phyloP scores from a whole-genome alignment of 2,797 vertebrate genomes.

The Epinephelus malabaricus region DNA sequence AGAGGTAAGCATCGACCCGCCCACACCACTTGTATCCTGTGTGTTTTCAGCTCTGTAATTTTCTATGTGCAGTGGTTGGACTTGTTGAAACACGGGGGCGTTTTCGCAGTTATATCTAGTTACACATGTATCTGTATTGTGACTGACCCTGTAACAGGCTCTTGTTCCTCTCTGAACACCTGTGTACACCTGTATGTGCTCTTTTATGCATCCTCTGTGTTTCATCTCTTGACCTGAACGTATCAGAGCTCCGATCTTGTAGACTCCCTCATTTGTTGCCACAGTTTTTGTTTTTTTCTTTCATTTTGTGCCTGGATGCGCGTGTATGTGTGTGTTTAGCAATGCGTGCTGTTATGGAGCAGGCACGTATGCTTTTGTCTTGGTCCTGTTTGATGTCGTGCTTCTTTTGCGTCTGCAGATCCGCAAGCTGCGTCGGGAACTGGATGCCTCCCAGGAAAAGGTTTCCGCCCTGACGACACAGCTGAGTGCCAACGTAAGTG shows the following conservation, averaged over 20 bases:
- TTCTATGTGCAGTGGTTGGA: constrained; percentile 37
- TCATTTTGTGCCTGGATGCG: not conserved
- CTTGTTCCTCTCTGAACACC: constrained; percentile 63
- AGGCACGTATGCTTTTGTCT: constrained; percentile 31
- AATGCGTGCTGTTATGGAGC: not conserved
- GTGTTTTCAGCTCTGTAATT: constrained; percentile 62
- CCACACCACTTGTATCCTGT: constrained; percentile 29
- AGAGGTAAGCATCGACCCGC: constrained; percentile 89
- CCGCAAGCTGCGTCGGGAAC: constrained; percentile 94
- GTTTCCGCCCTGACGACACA: constrained; percentile 98
- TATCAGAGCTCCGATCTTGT: constrained; percentile 52
- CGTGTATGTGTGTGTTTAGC: constrained; percentile 9
- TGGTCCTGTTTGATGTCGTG: constrained; percentile 19
- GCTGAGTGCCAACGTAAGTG: constrained; percentile 95
- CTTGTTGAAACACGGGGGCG: constrained; percentile 65
- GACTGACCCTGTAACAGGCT: constrained; percentile 58
- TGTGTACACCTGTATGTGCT: constrained; percentile 56
- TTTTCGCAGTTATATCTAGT: constrained; percentile 66
- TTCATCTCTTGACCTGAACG: constrained; percentile 38
- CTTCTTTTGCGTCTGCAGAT: constrained; percentile 84
- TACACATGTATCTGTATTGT: constrained; percentile 65
- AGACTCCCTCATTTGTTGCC: constrained; percentile 51
- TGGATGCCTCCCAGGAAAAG: constrained; percentile 98
- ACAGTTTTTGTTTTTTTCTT: not conserved
- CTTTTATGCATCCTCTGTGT: constrained; percentile 33